These are phyloP conservation scores for Philopedon plagiatum DNA, from an alignment of 2,888 invertebrate species.

Conservation along the genomic window DNA sequence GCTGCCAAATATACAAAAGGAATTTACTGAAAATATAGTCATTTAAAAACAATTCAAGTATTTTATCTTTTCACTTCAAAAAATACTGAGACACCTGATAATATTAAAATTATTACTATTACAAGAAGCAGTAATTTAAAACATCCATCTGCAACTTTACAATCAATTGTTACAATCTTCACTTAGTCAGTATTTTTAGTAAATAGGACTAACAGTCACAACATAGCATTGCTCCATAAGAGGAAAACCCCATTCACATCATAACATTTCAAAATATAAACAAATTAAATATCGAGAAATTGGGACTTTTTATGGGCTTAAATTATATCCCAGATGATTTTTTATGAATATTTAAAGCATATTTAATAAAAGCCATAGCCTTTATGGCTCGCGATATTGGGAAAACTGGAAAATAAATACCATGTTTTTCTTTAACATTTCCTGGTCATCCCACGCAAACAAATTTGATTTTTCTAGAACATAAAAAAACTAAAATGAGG, in stretches of 20 bases:
- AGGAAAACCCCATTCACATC: neutral
- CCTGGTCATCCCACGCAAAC: constrained; percentile 59
- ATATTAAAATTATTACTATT: no score
- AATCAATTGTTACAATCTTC: no score
- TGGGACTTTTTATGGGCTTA: neutral
- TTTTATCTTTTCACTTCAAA: no score
- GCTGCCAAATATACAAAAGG: neutral
- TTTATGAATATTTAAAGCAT: neutral
- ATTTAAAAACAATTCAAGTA: no score
- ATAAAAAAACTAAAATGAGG: neutral
- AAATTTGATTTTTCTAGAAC: neutral
- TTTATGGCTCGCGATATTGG: neutral
- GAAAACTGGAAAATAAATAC: constrained; percentile 47
- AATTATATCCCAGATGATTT: neutral
- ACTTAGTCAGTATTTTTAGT: neutral
- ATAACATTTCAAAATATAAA: constrained; percentile 19
- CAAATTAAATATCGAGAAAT: constrained; percentile 1
- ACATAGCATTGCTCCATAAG: neutral
- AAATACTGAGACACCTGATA: no score
- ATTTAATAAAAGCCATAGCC: neutral
- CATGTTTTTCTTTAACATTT: constrained; percentile 55
- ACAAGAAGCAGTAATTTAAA: no score
- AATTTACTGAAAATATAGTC: neutral
- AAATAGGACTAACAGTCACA: neutral
- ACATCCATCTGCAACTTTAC: no score